Conservation (phyloP, 2,888 invertebrate species). For the Hydraecia micacea region DNA sequence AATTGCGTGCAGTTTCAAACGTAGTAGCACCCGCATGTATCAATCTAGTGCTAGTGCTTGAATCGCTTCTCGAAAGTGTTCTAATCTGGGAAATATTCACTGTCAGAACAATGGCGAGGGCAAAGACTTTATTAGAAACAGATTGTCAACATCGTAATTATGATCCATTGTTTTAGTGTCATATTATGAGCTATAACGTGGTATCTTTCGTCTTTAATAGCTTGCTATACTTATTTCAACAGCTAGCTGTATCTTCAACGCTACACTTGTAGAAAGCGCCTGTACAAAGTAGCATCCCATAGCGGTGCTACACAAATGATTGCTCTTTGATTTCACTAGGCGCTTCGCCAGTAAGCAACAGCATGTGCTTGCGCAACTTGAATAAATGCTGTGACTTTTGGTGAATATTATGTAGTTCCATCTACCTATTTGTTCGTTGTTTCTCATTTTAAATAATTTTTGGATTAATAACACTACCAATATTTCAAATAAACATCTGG, state of each 20-base stretch:
- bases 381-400: background rate
- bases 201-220: constrained; percentile 11
- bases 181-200: constrained; percentile 20
- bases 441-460: background rate
- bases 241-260: background rate
- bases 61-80: constrained; percentile 80
- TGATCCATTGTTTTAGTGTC: constrained; percentile 47
- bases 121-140: constrained; percentile 68
- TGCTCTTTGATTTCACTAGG: constrained; percentile 56
- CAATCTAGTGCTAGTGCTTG: constrained; percentile 67
- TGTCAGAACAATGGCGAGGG: constrained; percentile 79
- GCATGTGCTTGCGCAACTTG: constrained; percentile 6
- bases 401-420: background rate
- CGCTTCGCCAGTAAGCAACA: constrained; percentile 13
- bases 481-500: background rate
- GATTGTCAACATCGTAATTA: constrained; percentile 53
- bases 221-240: constrained; percentile 12
- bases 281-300: constrained; percentile 19
- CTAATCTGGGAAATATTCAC: constrained; percentile 78
- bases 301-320: constrained; percentile 9
- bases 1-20: constrained; percentile 71
- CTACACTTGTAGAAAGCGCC: constrained; percentile 23
- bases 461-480: background rate
- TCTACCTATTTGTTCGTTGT: background rate
- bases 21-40: constrained; percentile 70